Evolutionary conservation across 2,113 vertebrate species (phyloP).

Genomic region (Egretta garzetta): DNA sequence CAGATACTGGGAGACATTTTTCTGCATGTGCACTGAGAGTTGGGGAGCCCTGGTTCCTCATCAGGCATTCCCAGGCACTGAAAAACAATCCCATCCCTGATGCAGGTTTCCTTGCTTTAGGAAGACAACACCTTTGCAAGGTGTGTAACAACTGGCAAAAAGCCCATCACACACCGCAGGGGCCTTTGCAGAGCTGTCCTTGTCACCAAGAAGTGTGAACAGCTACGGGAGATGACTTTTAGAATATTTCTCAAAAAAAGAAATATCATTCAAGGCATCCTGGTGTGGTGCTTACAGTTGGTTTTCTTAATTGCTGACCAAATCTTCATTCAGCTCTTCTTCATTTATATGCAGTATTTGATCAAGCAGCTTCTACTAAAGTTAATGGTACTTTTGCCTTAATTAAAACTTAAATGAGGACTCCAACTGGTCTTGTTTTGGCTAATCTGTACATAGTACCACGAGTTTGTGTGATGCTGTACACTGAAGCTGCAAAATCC

Average conservation of each 20-base stretch:
- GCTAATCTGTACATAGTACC: neutral
- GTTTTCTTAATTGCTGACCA: neutral
- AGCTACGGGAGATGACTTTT: neutral
- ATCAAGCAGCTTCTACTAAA: neutral
- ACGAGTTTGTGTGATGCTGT: neutral
- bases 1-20: neutral
- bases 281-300: neutral
- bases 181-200: neutral
- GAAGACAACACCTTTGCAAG: neutral
- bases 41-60: neutral
- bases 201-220: neutral
- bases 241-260: neutral
- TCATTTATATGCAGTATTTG: conserved; percentile 15
- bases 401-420: conserved; percentile 53
- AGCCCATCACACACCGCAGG: neutral
- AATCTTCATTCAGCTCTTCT: neutral
- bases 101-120: neutral
- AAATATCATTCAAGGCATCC: neutral
- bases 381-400: conserved; percentile 45
- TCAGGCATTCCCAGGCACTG: neutral
- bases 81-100: neutral
- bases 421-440: conserved; percentile 22
- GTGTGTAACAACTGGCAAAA: neutral
- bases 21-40: neutral
- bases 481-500: neutral